Evolutionary conservation across 2,797 vertebrate genomes (phyloP), one percentile per base, ranked within the genome.

Genomic region (Stomatorhinus walkeri): DNA sequence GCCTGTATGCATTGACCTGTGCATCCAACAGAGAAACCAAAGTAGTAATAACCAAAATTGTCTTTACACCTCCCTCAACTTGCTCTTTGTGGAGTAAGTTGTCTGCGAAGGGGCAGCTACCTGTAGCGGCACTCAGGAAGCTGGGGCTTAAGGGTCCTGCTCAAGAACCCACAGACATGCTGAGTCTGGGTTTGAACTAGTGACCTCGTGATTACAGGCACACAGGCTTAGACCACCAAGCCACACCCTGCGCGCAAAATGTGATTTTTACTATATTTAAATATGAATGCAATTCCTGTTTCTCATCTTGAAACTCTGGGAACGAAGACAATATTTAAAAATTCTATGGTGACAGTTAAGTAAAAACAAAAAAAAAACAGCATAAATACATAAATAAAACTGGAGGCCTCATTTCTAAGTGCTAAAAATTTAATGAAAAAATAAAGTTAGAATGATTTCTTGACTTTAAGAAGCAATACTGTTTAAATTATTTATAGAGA

Each of bases 361-460:
- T 14, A 46, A 85, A 43, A 61, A 56, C 43, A 68, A 61, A 49
- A 19, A 19, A 64, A 64, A 54, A 32, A 59, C 56, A 22, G 43
- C 14, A 85, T 88, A 61, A 84, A 88, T 49, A 54, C 51, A 83
- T 84, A 87, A 56, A 87, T 87, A 87, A 32, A 36, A 87, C 10
- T 19, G 24, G 52, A 85, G 32, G 36, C 43, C 48, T 76, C 8
- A 43, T 79, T 89, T 52, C 49, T 79, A 56, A 88, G 49, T 76
- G 79, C 28, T 90, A 43, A 56, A 88, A 51, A 46, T 86, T 88
- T 90, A 28, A 79, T 36, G 83, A 49, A 90, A n/a, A 76, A 61
- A 61, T 43, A 87, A 43, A 59, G 52, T 59, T 10, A 61, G 36
- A 64, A 87, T 22, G 52, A 87, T 59, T 87, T 61, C 51, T 87